Evolutionary conservation across 2,113 vertebrate genomes (phyloP).

Genomic region (Cheilinus undulatus): DNA sequence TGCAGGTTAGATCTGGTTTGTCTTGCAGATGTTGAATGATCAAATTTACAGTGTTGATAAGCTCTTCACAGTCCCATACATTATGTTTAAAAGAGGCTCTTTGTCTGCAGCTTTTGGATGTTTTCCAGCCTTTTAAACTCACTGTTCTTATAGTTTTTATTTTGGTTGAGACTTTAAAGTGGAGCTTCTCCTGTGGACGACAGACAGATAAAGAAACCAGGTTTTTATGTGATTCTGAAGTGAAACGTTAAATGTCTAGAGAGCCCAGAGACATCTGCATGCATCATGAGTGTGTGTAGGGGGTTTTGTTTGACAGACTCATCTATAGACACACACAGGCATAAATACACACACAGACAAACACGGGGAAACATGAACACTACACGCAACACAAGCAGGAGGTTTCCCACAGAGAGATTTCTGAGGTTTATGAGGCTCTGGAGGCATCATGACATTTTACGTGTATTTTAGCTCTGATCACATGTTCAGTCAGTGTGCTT

Average conservation of each 20-base stretch:
- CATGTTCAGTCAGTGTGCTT: too few species aligned
- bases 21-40: too few species aligned
- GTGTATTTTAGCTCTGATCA: too few species aligned
- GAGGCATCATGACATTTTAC: slow-evolving; percentile 35
- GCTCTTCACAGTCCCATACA: too few species aligned
- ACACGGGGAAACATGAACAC: too few species aligned
- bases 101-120: too few species aligned
- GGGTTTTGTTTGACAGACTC: slow-evolving; percentile 24
- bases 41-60: too few species aligned
- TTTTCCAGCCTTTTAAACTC: too few species aligned
- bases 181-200: background rate
- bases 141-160: too few species aligned
- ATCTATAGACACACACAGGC: slow-evolving; percentile 8
- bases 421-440: slow-evolving; percentile 13
- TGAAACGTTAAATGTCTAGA: background rate
- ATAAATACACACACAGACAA: slow-evolving; percentile 9
- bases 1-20: too few species aligned
- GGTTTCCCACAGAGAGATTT: slow-evolving; percentile 12
- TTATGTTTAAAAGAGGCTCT: too few species aligned
- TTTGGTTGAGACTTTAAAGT: background rate
- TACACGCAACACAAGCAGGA: background rate
- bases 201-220: background rate
- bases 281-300: slow-evolving; percentile 8
- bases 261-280: background rate
- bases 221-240: background rate